Base-by-base conservation (phyloP, 2,888 invertebrate species). In the Drosophila kuntzei region DNA sequence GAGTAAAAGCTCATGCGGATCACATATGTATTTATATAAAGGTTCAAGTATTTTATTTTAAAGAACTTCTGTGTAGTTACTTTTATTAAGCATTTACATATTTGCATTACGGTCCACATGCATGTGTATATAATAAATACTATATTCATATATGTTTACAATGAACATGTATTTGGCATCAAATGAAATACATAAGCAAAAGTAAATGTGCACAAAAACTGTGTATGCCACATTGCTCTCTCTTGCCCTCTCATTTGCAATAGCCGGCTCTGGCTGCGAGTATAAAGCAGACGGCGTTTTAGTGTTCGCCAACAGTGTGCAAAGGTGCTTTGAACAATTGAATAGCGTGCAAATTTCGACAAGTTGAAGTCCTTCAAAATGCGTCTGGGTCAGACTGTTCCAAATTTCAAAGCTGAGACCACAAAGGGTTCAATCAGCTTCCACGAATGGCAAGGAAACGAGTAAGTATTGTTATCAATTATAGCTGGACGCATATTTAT, bases 341-440 rank as follows among this genome's bases (percentile, higher is more conserved):
- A 47, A 43, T 20, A 43, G 47, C 3, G 49, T 29, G 9, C 25
- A 3, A 32, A 43, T 1, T 18, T 14, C 3, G 43, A 22, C 32
- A 44, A 39, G 34, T 20, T 14, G 3, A 55, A 41, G 51, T 7
- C 6, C 5, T 37, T 32, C 59, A 92, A 90, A 74, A 94, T 96
- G 93, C 94, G 95, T 90, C 92, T 97, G 63, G 96, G 96, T 77
- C 94, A 96, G 49, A 93, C 93, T 27, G 93, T 97, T 77, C 97
- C 97, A 3, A 95, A 97, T 92, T 97, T 97, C 90, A 93, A 94
- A 55, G 95, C 95, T 12, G 94, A 95, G 7, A 94, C 96, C 20
- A 96, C 96, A 18, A 92, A 94, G 70, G 97, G 97, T 3, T 93
- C 93, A 4, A 95, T 97, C 57, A 93, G 95, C 34, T 96, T 97